phyloP scores from a whole-genome alignment of 2,888 invertebrate species.

The Antheraea assamensis region DNA sequence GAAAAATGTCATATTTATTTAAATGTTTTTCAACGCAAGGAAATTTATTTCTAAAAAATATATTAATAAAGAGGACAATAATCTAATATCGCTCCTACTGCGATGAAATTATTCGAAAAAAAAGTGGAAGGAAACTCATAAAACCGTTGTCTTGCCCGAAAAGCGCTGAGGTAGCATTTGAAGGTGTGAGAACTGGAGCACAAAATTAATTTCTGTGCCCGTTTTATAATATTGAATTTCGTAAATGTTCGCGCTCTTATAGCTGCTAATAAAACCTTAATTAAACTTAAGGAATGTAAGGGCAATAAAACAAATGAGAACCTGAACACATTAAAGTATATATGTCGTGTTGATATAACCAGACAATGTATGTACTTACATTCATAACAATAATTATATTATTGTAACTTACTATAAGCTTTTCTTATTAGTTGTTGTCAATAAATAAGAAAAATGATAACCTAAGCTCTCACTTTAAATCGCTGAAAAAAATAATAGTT shows the following conservation, averaged over 20 bases:
- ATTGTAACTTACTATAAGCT: neutral
- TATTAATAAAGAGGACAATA: constrained; percentile 46
- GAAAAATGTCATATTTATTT: constrained; percentile 31
- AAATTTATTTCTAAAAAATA: neutral
- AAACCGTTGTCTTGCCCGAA: constrained; percentile 56
- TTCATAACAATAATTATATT: neutral
- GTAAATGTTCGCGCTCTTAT: constrained; percentile 13
- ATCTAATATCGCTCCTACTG: constrained; percentile 66
- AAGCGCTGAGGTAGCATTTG: constrained; percentile 61
- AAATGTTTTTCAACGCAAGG: constrained; percentile 23
- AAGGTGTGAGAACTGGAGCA: constrained; percentile 47
- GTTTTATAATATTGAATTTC: constrained; percentile 30
- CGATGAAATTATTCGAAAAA: constrained; percentile 57
- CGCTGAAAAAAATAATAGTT: too few species aligned
- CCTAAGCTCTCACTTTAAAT: too few species aligned
- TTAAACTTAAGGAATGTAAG: constrained; percentile 10
- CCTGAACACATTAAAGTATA: neutral
- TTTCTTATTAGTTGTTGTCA: too few species aligned
- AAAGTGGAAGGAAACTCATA: constrained; percentile 65
- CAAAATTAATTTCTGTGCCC: constrained; percentile 61
- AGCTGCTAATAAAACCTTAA: constrained; percentile 17
- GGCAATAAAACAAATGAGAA: constrained; percentile 5
- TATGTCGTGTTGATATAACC: neutral
- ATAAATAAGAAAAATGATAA: too few species aligned
- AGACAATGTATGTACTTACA: neutral